Evolutionary conservation across 2,113 vertebrate species (phyloP).

Genomic region (Burhinus bistriatus): DNA sequence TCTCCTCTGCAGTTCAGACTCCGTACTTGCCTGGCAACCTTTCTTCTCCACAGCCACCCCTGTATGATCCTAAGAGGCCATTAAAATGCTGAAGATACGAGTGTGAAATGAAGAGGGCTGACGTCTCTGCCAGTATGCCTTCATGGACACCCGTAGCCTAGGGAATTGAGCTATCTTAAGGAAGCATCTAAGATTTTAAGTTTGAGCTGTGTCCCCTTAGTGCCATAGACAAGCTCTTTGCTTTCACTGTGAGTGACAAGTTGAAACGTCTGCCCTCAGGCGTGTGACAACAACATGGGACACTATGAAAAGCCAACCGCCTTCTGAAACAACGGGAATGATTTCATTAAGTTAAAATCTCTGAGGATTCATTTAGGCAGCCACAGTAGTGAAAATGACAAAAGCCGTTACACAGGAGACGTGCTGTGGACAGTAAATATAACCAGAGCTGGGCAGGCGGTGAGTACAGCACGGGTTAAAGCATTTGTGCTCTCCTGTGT

Average conservation of each 20-base stretch:
- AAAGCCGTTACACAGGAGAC: background rate
- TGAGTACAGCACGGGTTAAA: background rate
- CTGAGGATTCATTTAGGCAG: background rate
- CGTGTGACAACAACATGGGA: background rate
- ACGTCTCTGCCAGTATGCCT: background rate
- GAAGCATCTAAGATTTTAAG: background rate
- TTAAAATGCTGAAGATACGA: background rate
- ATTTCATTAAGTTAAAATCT: background rate
- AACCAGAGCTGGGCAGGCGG: background rate
- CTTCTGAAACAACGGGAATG: background rate
- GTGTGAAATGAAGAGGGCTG: background rate
- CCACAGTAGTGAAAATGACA: background rate
- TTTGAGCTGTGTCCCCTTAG: background rate
- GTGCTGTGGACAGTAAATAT: background rate
- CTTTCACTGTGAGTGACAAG: background rate
- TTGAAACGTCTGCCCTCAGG: background rate
- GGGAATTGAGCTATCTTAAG: background rate
- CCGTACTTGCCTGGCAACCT: background rate
- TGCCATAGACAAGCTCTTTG: background rate
- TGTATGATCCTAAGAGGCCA: background rate
- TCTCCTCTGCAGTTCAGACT: background rate
- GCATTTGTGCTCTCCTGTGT: background rate
- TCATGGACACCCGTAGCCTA: accelerated
- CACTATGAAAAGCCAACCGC: background rate
- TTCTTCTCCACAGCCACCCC: background rate